These are phyloP conservation scores for Irena cyanogastra DNA, from an alignment of 2,113 vertebrate genomes.

Conservation along the genomic window DNA sequence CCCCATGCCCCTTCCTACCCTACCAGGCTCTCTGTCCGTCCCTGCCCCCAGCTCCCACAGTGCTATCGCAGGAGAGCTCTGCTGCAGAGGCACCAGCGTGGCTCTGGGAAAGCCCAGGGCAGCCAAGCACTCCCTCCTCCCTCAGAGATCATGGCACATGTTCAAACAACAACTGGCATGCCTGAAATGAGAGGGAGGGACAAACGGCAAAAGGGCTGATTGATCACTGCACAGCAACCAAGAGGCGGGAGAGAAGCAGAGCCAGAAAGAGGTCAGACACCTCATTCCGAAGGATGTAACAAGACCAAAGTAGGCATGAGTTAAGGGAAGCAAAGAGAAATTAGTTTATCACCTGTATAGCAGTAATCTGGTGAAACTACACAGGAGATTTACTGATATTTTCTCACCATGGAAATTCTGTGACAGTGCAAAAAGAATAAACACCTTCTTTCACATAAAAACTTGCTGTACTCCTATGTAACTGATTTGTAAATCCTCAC, in stretches of 20 bases:
- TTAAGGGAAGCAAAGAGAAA: neutral
- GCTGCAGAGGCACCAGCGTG: neutral
- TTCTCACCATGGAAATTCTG: neutral
- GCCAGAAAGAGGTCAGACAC: neutral
- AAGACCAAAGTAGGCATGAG: neutral
- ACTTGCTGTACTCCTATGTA: neutral
- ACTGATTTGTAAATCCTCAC: neutral
- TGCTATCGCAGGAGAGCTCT: neutral
- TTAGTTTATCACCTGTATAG: neutral
- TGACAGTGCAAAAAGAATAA: neutral
- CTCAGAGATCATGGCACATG: neutral
- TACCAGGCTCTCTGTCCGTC: neutral
- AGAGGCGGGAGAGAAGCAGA: neutral
- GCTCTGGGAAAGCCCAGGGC: neutral
- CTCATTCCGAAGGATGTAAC: neutral
- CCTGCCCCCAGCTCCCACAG: neutral
- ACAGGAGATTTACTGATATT: neutral
- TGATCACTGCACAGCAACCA: neutral
- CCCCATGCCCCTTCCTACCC: neutral
- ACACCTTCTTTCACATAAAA: neutral
- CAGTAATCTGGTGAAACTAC: neutral
- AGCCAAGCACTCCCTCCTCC: neutral
- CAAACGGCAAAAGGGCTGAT: conserved; percentile 1
- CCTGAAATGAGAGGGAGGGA: neutral
- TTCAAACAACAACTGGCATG: conserved; percentile 26